phyloP scores from a whole-genome alignment of 2,113 vertebrate genomes.

The Orthonyx spaldingii region DNA sequence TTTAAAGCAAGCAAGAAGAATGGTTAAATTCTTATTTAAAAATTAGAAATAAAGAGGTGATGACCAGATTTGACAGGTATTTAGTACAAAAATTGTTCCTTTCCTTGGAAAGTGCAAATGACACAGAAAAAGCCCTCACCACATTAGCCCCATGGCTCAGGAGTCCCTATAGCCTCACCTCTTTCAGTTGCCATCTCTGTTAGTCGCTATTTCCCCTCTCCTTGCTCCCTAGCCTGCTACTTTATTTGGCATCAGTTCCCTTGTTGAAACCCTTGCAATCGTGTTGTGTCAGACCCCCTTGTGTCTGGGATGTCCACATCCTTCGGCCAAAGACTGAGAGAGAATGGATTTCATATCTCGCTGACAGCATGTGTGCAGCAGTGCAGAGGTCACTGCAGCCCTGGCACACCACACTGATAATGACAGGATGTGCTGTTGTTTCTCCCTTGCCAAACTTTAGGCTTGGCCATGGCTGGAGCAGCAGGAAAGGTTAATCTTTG shows the following conservation, averaged over 20 bases:
- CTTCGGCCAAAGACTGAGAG: neutral
- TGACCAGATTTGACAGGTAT: neutral
- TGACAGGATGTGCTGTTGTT: neutral
- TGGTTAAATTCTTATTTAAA: neutral
- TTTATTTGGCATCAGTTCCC: neutral
- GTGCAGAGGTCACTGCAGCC: neutral
- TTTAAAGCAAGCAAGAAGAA: neutral
- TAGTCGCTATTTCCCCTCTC: neutral
- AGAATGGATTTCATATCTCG: neutral
- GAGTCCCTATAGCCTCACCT: neutral
- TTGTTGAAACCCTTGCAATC: neutral
- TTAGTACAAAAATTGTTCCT: neutral
- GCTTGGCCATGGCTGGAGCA: neutral
- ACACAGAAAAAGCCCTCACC: neutral
- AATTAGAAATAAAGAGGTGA: neutral
- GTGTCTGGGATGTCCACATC: neutral
- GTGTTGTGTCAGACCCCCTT: neutral
- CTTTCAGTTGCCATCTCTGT: neutral
- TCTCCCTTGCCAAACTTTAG: neutral
- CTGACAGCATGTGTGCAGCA: neutral
- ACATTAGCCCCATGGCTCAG: neutral
- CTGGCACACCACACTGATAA: fast-evolving
- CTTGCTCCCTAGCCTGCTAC: neutral
- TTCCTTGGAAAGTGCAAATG: neutral
- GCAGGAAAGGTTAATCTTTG: neutral